phyloP scores from a whole-genome alignment of 2,888 invertebrate species.

The Flexamia atlantica region DNA sequence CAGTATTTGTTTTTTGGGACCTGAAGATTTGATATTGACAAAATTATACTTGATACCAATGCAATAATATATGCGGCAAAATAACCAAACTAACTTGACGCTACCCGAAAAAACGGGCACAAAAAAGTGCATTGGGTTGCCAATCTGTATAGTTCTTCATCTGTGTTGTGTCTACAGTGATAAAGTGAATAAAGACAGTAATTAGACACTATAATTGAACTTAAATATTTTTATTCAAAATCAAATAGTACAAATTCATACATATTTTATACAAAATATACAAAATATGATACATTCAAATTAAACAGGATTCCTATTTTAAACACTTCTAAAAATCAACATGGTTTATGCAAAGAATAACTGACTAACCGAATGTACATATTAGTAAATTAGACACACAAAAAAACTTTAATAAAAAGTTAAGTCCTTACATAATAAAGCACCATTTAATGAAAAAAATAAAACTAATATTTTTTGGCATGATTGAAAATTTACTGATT shows the following conservation, averaged over 20 bases:
- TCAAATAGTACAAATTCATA: constrained; percentile 43
- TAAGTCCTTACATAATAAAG: neutral
- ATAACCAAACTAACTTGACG: no score
- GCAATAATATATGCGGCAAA: no score
- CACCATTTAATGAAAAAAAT: neutral
- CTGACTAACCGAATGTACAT: neutral
- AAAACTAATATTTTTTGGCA: constrained; percentile 9
- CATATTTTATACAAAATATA: constrained; percentile 41
- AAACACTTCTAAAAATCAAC: constrained; percentile 2
- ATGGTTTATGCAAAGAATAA: neutral
- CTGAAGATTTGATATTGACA: no score
- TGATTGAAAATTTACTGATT: neutral
- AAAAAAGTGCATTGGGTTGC: no score
- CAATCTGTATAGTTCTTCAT: no score
- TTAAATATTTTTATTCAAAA: constrained; percentile 47
- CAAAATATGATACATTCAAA: constrained; percentile 34
- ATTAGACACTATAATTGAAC: neutral
- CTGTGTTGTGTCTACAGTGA: no score
- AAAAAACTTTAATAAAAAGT: neutral
- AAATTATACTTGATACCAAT: no score
- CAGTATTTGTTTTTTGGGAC: no score
- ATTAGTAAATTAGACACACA: neutral
- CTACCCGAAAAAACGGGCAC: no score
- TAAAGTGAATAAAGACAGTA: neutral
- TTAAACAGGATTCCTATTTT: constrained; percentile 5